Evolutionary conservation across 2,888 invertebrate species (phyloP).

Genomic region (Heliconius sara): DNA sequence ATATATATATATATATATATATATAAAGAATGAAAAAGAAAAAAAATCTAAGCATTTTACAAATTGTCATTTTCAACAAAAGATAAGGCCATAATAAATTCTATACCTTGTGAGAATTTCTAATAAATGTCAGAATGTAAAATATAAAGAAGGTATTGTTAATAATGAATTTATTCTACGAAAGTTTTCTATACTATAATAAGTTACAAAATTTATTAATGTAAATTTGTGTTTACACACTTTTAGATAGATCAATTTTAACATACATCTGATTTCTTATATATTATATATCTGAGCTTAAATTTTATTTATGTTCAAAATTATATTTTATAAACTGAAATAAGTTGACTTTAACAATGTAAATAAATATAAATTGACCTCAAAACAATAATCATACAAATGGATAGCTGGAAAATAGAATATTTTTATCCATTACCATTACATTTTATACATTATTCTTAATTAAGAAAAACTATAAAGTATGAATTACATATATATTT

Average conservation of each 20-base stretch:
- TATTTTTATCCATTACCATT: background rate
- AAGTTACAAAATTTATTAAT: constrained; percentile 12
- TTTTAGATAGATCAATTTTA: constrained; percentile 4
- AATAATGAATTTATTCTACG: constrained; percentile 16
- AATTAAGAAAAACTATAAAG: background rate
- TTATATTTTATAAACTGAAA: background rate
- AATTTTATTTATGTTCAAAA: background rate
- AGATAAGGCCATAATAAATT: background rate
- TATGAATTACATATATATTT: constrained; percentile 12
- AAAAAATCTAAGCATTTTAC: no score
- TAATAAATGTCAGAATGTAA: background rate
- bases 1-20: no score
- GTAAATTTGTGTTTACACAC: background rate
- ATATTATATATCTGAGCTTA: background rate
- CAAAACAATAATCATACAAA: background rate
- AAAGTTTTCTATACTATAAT: constrained; percentile 9
- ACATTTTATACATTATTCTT: no score
- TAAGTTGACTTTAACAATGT: background rate
- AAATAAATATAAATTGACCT: background rate
- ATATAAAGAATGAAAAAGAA: background rate
- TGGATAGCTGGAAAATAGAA: background rate
- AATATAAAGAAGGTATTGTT: constrained; percentile 1
- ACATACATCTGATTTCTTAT: background rate
- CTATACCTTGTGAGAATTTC: background rate
- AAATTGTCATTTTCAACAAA: background rate